A percentile compares a stretch with the other conserved stretches of the same genome.
Evolutionary conservation across 2,797 vertebrate species (phyloP).

Genomic region (Coendou prehensilis): DNA sequence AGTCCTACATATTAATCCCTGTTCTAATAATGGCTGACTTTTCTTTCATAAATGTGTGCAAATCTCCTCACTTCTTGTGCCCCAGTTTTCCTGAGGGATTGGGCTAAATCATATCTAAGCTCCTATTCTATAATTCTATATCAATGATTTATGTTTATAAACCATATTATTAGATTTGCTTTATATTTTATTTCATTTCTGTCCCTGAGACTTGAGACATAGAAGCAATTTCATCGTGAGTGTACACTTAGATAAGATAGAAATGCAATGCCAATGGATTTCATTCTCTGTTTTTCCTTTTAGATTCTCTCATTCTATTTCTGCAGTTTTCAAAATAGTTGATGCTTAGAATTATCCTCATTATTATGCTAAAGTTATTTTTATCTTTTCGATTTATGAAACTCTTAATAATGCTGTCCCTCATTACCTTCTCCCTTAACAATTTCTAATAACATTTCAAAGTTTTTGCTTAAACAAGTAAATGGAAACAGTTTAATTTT

Average conservation of each 20-base stretch:
- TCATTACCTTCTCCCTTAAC: neutral
- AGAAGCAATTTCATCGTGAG: neutral
- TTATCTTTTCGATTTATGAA: neutral
- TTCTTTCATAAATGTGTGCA: conserved; percentile 43
- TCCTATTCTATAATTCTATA: neutral
- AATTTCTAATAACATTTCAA: conserved; percentile 4
- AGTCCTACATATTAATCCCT: neutral
- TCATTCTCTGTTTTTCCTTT: neutral
- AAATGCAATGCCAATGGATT: neutral
- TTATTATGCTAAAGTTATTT: neutral
- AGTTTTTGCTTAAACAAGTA: neutral
- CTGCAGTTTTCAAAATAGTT: neutral
- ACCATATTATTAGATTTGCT: neutral
- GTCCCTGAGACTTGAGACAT: neutral
- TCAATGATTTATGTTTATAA: neutral
- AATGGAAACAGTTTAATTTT: neutral
- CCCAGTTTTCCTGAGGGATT: conserved; percentile 38
- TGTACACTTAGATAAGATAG: neutral
- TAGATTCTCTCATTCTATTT: neutral
- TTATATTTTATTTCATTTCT: conserved; percentile 5
- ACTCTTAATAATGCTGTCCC: neutral
- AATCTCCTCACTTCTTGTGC: conserved; percentile 18
- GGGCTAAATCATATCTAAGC: conserved; percentile 42
- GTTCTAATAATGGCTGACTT: neutral
- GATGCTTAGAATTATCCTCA: conserved; percentile 40